phyloP scores from a whole-genome alignment of 2,888 invertebrate genomes.

The Crocallis elinguaria region DNA sequence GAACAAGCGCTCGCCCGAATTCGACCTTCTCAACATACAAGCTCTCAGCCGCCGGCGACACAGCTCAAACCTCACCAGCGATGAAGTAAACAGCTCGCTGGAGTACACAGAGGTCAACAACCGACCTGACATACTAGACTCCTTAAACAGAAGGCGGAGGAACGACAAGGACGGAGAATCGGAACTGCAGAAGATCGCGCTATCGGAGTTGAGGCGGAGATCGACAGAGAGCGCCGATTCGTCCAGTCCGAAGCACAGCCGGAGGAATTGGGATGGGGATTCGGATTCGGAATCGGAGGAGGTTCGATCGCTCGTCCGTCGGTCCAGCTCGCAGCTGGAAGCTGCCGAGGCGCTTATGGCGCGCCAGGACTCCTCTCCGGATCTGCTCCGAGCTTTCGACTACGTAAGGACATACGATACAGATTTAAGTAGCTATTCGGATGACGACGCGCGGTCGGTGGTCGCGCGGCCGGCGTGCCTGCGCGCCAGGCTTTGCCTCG shows the following conservation, averaged over 20 bases:
- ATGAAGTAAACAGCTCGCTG: conserved; percentile 78
- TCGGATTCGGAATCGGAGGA: conserved; percentile 89
- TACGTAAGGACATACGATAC: conserved; percentile 82
- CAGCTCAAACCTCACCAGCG: conserved; percentile 79
- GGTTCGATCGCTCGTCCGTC: conserved; percentile 86
- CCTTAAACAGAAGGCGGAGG: conserved; percentile 64
- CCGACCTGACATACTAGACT: conserved; percentile 78
- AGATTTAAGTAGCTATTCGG: conserved; percentile 67
- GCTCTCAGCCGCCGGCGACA: conserved; percentile 73
- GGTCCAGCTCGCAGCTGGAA: conserved; percentile 86
- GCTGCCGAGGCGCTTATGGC: conserved; percentile 85
- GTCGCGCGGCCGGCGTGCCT: conserved; percentile 64
- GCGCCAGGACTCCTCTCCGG: conserved; percentile 75
- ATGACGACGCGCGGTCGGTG: conserved; percentile 53
- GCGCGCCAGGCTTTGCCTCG: conserved; percentile 74
- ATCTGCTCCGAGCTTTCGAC: conserved; percentile 78
- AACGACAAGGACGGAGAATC: conserved; percentile 63
- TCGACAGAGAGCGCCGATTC: conserved; percentile 76
- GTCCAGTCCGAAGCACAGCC: conserved; percentile 68
- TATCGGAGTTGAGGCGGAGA: conserved; percentile 71
- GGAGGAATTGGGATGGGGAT: conserved; percentile 68
- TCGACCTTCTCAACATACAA: conserved; percentile 74
- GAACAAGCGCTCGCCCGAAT: conserved; percentile 76
- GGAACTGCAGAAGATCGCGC: conserved; percentile 71
- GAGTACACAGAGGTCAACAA: conserved; percentile 80